Conservation (phyloP, 2,113 vertebrate species). For the Chaenocephalus aceratus region DNA sequence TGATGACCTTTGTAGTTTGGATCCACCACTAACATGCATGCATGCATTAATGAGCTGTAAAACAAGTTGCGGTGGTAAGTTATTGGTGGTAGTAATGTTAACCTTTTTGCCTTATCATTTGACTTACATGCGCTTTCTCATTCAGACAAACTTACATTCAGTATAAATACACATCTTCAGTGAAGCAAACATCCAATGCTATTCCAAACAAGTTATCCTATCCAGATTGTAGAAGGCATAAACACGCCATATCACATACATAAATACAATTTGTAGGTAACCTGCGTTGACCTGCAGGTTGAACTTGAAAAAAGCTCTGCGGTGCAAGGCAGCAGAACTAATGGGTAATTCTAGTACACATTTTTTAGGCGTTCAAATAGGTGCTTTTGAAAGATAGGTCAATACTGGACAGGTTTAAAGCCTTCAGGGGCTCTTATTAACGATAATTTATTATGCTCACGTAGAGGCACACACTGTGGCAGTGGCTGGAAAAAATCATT, state of each 20-base stretch:
- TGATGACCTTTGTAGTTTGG: slow-evolving; percentile 65
- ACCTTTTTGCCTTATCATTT: background rate
- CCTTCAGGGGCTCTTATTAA: background rate
- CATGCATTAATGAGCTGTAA: background rate
- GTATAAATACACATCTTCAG: background rate
- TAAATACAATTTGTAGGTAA: background rate
- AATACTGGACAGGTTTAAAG: background rate
- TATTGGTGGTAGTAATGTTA: slow-evolving; percentile 5
- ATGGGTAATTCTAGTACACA: background rate
- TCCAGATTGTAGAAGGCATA: background rate
- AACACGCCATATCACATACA: too few relatives aligned
- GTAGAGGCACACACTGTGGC: background rate
- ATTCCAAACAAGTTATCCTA: background rate
- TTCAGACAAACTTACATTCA: background rate
- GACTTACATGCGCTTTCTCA: background rate
- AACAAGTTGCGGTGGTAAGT: slow-evolving; percentile 13
- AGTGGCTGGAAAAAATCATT: background rate
- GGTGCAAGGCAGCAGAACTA: background rate
- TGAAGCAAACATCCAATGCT: background rate
- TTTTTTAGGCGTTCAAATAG: background rate
- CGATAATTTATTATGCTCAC: background rate
- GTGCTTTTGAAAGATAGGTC: background rate
- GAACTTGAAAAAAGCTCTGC: background rate
- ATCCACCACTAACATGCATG: slow-evolving; percentile 34
- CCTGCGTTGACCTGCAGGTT: background rate